These are phyloP conservation scores for Ifrita kowaldi DNA, from an alignment of 2,113 vertebrate species.

Conservation along the genomic window DNA sequence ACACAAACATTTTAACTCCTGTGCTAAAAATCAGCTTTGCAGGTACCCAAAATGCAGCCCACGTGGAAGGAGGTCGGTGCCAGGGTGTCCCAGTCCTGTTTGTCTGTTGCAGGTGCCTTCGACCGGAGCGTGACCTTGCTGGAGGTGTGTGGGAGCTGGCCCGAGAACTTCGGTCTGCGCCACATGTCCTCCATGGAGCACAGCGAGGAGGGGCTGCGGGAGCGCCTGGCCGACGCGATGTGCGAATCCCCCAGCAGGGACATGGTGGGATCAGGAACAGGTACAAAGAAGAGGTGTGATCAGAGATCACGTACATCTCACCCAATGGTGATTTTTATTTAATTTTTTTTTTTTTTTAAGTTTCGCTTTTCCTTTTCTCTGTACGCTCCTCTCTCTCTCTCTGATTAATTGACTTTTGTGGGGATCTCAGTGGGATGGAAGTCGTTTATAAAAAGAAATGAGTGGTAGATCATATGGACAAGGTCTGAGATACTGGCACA, in stretches of 20 bases:
- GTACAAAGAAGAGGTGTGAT: constrained; percentile 80
- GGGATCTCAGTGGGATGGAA: not conserved
- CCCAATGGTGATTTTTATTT: constrained; percentile 66
- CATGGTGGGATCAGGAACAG: constrained; percentile 91
- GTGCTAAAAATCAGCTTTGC: not conserved
- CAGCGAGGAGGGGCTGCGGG: constrained; percentile 90
- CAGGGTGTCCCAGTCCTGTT: not conserved
- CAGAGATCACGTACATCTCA: constrained; percentile 69
- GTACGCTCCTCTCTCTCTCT: not conserved
- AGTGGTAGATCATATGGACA: not conserved
- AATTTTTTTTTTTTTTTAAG: not conserved
- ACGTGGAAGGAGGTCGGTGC: accelerated
- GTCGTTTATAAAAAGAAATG: not conserved
- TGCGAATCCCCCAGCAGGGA: constrained; percentile 93
- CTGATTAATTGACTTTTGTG: not conserved
- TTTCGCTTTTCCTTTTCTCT: not conserved
- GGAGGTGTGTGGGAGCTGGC: constrained; percentile 97
- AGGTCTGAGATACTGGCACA: not conserved
- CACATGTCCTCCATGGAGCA: constrained; percentile 89
- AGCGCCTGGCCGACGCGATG: constrained; percentile 95
- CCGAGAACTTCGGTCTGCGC: constrained; percentile 90
- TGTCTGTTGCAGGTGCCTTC: constrained; percentile 79
- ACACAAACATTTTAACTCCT: accelerated
- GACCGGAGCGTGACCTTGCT: constrained; percentile 93
- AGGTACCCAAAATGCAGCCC: accelerated